A percentile compares a stretch with the other conserved stretches of the same genome.
Evolutionary conservation across 2,888 invertebrate genomes (phyloP).

Genomic region (Aphidius colemani): DNA sequence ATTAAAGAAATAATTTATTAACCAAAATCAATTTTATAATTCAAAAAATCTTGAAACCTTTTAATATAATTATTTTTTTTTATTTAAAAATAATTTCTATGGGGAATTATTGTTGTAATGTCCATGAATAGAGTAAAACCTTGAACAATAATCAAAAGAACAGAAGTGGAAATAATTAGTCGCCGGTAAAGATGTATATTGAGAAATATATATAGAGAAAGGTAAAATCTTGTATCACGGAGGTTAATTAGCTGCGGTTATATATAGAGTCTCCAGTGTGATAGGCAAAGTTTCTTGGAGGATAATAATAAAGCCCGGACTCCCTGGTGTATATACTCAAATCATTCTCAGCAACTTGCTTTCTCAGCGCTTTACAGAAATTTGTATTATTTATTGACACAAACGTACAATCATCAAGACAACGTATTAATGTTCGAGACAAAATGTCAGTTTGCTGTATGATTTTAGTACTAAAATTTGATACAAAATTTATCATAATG

Average conservation of each 20-base stretch:
- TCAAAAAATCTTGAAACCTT: too few relatives aligned
- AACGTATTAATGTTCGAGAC: background rate
- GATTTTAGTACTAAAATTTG: too few relatives aligned
- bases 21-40: too few relatives aligned
- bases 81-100: background rate
- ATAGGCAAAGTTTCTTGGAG: constrained; percentile 1
- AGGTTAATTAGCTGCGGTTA: constrained; percentile 21
- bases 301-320: constrained; percentile 14
- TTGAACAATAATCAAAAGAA: constrained; percentile 32
- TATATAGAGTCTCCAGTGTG: background rate
- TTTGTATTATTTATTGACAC: background rate
- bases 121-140: constrained; percentile 25
- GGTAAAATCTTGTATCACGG: constrained; percentile 19
- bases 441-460: background rate
- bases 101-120: background rate
- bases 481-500: too few relatives aligned
- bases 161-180: constrained; percentile 31
- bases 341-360: background rate
- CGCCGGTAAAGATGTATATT: background rate
- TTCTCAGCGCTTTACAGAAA: background rate
- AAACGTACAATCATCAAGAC: background rate
- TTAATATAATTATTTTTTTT: too few relatives aligned
- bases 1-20: too few relatives aligned
- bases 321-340: background rate
- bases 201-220: background rate